Conservation (phyloP, 1,140 invertebrate species). For the Orius insidiosus region DNA sequence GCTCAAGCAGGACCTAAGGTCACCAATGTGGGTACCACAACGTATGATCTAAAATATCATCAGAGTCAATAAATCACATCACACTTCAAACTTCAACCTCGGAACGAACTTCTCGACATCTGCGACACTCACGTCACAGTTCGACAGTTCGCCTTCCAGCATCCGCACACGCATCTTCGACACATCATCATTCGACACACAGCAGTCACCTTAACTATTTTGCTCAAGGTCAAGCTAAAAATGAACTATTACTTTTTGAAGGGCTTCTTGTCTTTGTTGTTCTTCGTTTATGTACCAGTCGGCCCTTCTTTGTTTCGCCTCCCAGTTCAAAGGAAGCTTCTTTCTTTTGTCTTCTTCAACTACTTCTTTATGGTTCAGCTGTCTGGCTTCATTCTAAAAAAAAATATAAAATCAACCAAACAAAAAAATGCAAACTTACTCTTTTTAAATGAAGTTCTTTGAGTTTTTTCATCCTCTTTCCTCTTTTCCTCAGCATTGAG, state of each 20-base stretch:
- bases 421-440: conserved; percentile 27
- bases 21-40: too few species aligned
- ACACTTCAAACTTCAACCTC: too few species aligned
- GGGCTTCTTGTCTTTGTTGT: conserved; percentile 53
- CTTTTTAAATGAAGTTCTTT: conserved; percentile 51
- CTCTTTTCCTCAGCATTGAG: conserved; percentile 30
- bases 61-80: too few species aligned
- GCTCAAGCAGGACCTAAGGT: too few species aligned
- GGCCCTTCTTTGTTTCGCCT: conserved; percentile 74
- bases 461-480: conserved; percentile 47
- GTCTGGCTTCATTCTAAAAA: conserved; percentile 76
- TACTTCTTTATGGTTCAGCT: conserved; percentile 90
- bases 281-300: conserved; percentile 90
- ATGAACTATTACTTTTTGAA: conserved; percentile 23
- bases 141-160: too few species aligned
- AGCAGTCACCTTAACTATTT: too few species aligned
- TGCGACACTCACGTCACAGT: too few species aligned
- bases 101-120: too few species aligned
- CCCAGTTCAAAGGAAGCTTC: conserved; percentile 85
- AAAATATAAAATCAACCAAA: conserved; percentile 17
- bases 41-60: too few species aligned
- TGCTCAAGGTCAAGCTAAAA: too few species aligned
- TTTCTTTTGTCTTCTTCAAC: conserved; percentile 87
- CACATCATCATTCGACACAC: too few species aligned
- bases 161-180: too few species aligned